Base-by-base conservation (phyloP, 2,797 vertebrate genomes). In the Macropus fuliginosus region DNA sequence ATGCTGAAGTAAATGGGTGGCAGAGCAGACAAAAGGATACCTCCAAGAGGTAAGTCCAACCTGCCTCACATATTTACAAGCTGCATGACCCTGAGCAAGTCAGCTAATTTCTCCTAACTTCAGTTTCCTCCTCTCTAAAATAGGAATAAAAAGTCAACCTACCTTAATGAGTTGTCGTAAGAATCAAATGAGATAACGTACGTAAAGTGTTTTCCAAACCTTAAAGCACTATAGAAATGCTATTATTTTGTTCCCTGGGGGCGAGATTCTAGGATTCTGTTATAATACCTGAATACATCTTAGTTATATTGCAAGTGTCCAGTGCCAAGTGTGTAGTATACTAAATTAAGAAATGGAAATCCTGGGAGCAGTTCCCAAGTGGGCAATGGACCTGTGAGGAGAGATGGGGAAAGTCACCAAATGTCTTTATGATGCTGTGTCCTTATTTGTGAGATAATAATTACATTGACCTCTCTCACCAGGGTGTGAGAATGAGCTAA, bases 301-400 rank as follows among this genome's bases (percentile, higher is more conserved):
- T 95, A 50, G 28, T 90, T 96, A 59, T 91, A 62, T 24, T 95
- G 5, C 21, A 95, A 24, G 74, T 4, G 2, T 27, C 40, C 74
- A 46, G 74, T 46, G 40, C 14, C 8, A 87, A 92, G 12, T 40
- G 3, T 0, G 8, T 92, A 93, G 24, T 31, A 87, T 2, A 93
- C 8, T 50, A 96, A 95, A 92, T 81, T 62, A 91, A 93, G 34
- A 55, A 93, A 93, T 66, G 92, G 24, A 93, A 97, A 91, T 6
- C 1, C 10, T n/a, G 90, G 9, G 6, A 59, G n/a, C 2, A 66
- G 24, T 56, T 50, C 74, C 74, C 40, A 87, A 87, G 24, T 87
- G 40, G 50, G 13, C 13, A 28, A 55, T 3, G 16, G 0, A 6
- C 5, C 1, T 93, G 8, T 55, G 89, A 24, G 40, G 21, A 34